Percentiles rank a stretch among this genome's conserved stretches.
Conservation (phyloP, 2,113 vertebrate species). For the Recurvirostra avosetta region DNA sequence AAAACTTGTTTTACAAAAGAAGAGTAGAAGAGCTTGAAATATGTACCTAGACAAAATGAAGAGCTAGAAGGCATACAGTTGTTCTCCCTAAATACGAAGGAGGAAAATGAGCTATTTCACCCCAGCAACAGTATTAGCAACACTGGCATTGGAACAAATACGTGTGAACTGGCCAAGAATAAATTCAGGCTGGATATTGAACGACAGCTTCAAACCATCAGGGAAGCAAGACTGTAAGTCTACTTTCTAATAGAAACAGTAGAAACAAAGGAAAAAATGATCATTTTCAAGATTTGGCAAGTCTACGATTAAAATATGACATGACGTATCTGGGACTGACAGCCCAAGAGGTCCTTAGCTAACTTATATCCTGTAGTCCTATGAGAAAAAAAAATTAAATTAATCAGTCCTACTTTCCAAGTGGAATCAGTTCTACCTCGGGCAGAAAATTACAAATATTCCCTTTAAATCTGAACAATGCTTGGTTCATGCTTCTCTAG, state of each 20-base stretch:
- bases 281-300: neutral
- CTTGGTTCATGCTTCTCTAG: neutral
- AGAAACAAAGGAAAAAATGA: neutral
- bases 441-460: neutral
- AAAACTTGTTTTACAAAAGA: neutral
- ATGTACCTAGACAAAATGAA: neutral
- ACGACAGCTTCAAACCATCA: neutral
- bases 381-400: neutral
- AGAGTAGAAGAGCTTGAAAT: neutral
- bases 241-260: neutral
- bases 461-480: neutral
- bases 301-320: neutral
- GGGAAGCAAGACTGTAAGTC: neutral
- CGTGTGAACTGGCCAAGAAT: fast-evolving
- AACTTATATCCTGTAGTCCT: neutral
- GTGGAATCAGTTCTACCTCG: neutral
- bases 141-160: neutral
- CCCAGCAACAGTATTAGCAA: neutral
- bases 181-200: neutral
- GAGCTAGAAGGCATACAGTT: neutral
- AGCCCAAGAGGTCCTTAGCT: neutral
- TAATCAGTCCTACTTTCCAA: neutral
- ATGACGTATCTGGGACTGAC: neutral
- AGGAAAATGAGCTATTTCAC: neutral
- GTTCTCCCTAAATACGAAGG: neutral